Evolutionary conservation across 2,888 invertebrate genomes (phyloP), one percentile per base, ranked within the genome.

Genomic region (Latrodectus hesperus): DNA sequence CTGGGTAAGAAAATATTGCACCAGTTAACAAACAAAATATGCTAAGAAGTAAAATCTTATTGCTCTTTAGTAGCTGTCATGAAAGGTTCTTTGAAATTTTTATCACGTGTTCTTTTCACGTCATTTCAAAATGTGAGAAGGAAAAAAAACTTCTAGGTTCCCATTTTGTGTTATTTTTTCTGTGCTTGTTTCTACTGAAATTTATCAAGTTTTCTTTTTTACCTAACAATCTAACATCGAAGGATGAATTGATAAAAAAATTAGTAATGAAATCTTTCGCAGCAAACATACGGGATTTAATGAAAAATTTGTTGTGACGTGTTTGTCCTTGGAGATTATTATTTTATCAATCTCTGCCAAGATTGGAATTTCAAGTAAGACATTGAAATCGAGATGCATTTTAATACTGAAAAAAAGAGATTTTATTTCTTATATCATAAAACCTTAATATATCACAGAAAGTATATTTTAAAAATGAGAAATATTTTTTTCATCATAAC

Each of bases 21-120:
- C 22, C 81, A 60, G 53, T 80, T 81, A 81, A 81, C 81, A 81
- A 81, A 81, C 67, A 81, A 74, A 51, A 22, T 73, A 16, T 51
- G 80, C 26, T 49, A 64, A 60, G 11, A n/a, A n/a, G 11, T 65
- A 11, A n/a, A 49, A 67, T 81, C 81, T 73, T 73, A 81, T 81
- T 81, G 73, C 73, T 81, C 53, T 67, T 60, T 16, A 14, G 55
- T 55, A 38, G 14, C 38, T 70, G 77, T 67, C 77, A 68, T 16
- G 53, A 53, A 67, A 9, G 38, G 65, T 53, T 67, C 52, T 80
- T 72, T 38, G 67, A 67, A 81, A 73, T 81, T 81, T 79, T 74
- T 74, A 53, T 73, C 67, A 74, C 52, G 65, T 64, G 52, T 73
- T 81, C 64, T 73, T 65, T 60, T 16, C 52, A 52, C 51, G 73